Percentiles rank a stretch among this genome's conserved stretches.
These are phyloP conservation scores for Hypocryptadius cinnamomeus DNA, from an alignment of 2,113 vertebrate species.

Conservation along the genomic window DNA sequence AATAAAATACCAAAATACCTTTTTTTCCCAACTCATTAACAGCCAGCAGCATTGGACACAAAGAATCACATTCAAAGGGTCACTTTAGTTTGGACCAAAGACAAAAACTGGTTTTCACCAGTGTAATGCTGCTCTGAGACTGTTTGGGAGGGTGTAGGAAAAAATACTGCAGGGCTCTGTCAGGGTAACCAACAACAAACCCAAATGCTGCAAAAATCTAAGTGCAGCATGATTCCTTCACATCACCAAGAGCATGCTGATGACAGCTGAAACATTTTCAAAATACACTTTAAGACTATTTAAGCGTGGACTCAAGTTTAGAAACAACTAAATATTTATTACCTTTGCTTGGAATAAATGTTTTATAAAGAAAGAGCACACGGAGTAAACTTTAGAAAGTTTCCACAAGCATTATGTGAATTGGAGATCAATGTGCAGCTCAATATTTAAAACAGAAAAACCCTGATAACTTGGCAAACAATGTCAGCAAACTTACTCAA, in stretches of 20 bases:
- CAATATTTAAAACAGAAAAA: background rate
- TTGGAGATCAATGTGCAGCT: background rate
- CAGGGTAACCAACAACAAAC: background rate
- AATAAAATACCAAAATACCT: background rate
- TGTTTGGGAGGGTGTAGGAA: background rate
- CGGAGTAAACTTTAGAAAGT: background rate
- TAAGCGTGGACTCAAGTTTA: background rate
- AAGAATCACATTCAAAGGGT: background rate
- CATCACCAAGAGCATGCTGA: background rate
- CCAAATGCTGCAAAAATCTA: background rate
- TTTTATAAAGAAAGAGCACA: background rate
- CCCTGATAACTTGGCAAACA: background rate
- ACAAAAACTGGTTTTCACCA: background rate
- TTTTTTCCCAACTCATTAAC: background rate
- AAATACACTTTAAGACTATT: background rate
- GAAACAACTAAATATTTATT: background rate
- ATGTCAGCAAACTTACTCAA: background rate
- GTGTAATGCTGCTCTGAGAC: background rate
- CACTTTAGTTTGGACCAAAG: background rate
- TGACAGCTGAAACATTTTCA: background rate
- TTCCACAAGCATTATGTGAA: background rate
- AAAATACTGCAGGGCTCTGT: background rate
- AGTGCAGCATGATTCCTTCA: background rate
- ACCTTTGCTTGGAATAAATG: background rate
- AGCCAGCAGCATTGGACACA: background rate